A percentile compares a stretch with the other conserved stretches of the same genome.
These are phyloP conservation scores for Tetramorium simillimum DNA, from an alignment of 1,140 invertebrate species.

Conservation along the genomic window DNA sequence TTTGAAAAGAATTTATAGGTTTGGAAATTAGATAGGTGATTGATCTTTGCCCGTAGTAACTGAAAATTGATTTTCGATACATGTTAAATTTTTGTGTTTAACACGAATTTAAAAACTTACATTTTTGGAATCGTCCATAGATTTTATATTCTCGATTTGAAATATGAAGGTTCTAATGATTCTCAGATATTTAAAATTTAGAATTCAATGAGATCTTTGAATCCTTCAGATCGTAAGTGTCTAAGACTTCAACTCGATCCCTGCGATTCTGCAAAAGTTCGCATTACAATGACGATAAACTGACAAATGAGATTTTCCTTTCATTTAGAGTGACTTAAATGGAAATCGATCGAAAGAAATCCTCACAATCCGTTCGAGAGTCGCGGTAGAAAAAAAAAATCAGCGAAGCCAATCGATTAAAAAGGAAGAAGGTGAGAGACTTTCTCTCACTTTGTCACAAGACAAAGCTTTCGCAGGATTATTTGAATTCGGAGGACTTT, in stretches of 20 bases:
- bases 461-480: constrained; percentile 39
- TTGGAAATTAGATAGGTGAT: neutral
- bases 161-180: neutral
- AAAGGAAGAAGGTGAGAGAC: constrained; percentile 46
- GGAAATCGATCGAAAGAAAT: constrained; percentile 51
- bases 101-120: neutral
- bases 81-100: neutral
- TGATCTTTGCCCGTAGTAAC: neutral
- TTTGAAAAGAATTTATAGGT: neutral
- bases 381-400: constrained; percentile 34
- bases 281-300: neutral
- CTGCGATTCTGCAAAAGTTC: neutral
- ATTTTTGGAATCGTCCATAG: neutral
- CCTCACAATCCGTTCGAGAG: constrained; percentile 27
- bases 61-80: neutral
- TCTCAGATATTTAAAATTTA: neutral
- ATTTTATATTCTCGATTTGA: neutral
- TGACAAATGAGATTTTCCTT: constrained; percentile 10
- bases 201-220: neutral
- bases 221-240: neutral
- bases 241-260: neutral
- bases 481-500: constrained; percentile 28
- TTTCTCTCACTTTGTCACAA: constrained; percentile 18
- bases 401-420: constrained; percentile 45
- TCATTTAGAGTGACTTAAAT: neutral